These are phyloP conservation scores for Lagodon rhomboides DNA, from an alignment of 2,797 vertebrate species.

Conservation along the genomic window DNA sequence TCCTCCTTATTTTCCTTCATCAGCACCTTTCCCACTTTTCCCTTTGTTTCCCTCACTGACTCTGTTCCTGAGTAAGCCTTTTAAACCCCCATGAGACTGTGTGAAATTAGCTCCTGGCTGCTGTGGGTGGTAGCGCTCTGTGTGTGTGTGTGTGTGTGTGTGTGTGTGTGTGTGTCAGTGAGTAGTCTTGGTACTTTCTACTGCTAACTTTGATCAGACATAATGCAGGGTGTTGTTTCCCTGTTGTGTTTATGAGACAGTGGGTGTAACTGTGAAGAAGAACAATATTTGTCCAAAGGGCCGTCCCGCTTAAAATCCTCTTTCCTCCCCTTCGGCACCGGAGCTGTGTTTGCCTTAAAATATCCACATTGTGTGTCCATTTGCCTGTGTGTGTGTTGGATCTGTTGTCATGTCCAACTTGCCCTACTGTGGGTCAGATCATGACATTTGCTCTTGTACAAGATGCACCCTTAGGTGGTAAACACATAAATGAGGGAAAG, in stretches of 20 bases:
- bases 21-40: slow-evolving; percentile 70
- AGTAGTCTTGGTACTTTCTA: slow-evolving; percentile 23
- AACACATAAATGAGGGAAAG: slow-evolving; percentile 31
- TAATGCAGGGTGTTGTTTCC: slow-evolving; percentile 35
- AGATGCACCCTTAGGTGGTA: slow-evolving; percentile 12
- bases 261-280: slow-evolving; percentile 9
- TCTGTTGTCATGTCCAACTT: background rate
- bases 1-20: slow-evolving; percentile 64
- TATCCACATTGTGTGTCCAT: slow-evolving; percentile 5
- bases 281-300: slow-evolving; percentile 21
- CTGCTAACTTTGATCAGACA: slow-evolving; percentile 48
- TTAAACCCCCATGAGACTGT: slow-evolving; percentile 67
- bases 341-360: slow-evolving; percentile 18
- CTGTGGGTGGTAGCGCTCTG: slow-evolving; percentile 33
- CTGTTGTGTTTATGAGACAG: slow-evolving; percentile 26
- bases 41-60: slow-evolving; percentile 73
- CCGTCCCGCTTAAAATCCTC: slow-evolving; percentile 23
- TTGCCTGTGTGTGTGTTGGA: background rate
- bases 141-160: slow-evolving; percentile 32
- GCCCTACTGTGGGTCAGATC: slow-evolving; percentile 13
- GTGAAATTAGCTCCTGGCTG: slow-evolving; percentile 77
- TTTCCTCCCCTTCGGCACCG: slow-evolving; percentile 3
- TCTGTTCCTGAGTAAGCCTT: slow-evolving; percentile 80
- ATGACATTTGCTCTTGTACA: slow-evolving; percentile 18
- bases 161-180: slow-evolving; percentile 27